These are phyloP conservation scores for Silurus aristotelis DNA, from an alignment of 2,797 vertebrate species.

Conservation along the genomic window DNA sequence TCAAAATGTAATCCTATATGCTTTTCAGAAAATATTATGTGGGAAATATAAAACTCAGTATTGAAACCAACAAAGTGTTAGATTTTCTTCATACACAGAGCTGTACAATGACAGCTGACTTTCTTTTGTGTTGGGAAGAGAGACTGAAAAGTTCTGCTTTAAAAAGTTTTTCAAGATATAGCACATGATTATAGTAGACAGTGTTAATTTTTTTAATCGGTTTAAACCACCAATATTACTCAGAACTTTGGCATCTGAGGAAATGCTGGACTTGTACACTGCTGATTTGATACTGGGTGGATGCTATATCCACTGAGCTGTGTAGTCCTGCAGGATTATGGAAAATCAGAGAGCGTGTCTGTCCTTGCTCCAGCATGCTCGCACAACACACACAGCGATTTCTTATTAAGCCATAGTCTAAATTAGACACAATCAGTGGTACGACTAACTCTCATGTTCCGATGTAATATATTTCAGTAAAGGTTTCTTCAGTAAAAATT, in stretches of 20 bases:
- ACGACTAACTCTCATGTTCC: not conserved
- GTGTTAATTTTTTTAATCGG: no score
- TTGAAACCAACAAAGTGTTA: not conserved
- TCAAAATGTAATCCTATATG: not conserved
- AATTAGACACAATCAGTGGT: not conserved
- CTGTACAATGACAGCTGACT: not conserved
- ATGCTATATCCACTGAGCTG: not conserved
- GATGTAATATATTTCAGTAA: conserved; percentile 16
- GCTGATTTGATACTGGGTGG: not conserved
- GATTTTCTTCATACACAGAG: not conserved
- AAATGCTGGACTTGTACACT: not conserved
- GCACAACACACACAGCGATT: not conserved
- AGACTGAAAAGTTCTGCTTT: not conserved
- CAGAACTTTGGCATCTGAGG: not conserved
- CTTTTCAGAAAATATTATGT: not conserved
- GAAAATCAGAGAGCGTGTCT: conserved; percentile 30
- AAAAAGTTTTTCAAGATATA: not conserved
- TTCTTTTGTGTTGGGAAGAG: not conserved
- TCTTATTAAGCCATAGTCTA: not conserved
- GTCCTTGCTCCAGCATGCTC: conserved; percentile 30
- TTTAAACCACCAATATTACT: not conserved
- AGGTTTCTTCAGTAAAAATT: not conserved
- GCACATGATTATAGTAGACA: not conserved
- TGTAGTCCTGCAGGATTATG: conserved; percentile 9
- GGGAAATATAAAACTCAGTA: not conserved